Evolutionary conservation across 2,113 vertebrate species (phyloP).

Genomic region (Diglossa brunneiventris): DNA sequence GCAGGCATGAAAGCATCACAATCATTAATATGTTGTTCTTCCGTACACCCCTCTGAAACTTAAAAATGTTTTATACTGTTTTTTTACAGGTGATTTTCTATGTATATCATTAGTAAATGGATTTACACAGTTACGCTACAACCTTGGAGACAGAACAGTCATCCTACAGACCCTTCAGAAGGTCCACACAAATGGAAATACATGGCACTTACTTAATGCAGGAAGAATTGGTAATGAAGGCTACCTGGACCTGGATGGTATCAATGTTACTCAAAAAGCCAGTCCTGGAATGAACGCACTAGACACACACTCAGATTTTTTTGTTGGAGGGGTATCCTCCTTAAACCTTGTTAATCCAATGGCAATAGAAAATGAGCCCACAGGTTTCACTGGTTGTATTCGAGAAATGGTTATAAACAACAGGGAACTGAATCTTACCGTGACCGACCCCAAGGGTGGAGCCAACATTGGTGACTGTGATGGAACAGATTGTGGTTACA

Average conservation of each 20-base stretch:
- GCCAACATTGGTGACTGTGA: constrained; percentile 87
- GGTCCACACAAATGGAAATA: constrained; percentile 53
- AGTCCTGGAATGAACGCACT: constrained; percentile 74
- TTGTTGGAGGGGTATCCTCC: constrained; percentile 81
- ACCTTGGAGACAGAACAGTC: constrained; percentile 78
- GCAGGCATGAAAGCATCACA: background rate
- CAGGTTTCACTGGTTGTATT: constrained; percentile 80
- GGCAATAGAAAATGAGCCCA: constrained; percentile 74
- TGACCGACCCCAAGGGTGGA: constrained; percentile 72
- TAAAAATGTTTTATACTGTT: background rate
- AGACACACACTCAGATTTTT: constrained; percentile 78
- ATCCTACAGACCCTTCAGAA: constrained; percentile 67
- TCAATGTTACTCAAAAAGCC: constrained; percentile 59
- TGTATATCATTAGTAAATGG: constrained; percentile 79
- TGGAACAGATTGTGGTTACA: constrained; percentile 81
- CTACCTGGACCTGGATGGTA: constrained; percentile 77
- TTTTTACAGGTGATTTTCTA: constrained; percentile 84
- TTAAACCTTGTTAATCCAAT: constrained; percentile 71
- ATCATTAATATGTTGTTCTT: background rate
- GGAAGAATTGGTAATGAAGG: constrained; percentile 76
- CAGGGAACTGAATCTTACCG: constrained; percentile 78
- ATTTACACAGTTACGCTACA: constrained; percentile 81
- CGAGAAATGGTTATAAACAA: constrained; percentile 78
- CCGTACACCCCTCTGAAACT: background rate
- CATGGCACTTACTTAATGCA: constrained; percentile 79